Evolutionary conservation across 2,888 invertebrate genomes (phyloP).

Genomic region (Thecocarcelia acutangulata): DNA sequence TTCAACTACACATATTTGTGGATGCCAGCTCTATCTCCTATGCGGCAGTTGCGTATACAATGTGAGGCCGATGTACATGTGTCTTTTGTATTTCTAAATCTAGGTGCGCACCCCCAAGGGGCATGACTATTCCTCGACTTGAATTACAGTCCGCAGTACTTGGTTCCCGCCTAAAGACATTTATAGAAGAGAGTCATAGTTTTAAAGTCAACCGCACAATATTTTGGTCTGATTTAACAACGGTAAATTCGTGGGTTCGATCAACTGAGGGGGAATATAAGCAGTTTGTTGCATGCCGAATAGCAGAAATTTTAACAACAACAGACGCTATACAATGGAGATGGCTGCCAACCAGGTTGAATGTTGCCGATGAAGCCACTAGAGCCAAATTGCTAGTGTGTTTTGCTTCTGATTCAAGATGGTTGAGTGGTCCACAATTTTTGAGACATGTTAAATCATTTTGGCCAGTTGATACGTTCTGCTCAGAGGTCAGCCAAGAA

Average conservation of each 20-base stretch:
- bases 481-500: neutral
- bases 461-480: conserved; percentile 16
- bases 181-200: conserved; percentile 29
- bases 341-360: conserved; percentile 59
- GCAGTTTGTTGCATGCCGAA: conserved; percentile 51
- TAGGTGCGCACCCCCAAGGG: conserved; percentile 52
- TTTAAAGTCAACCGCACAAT: conserved; percentile 20
- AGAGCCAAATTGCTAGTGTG: conserved; percentile 1
- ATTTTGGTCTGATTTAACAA: conserved; percentile 28
- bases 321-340: conserved; percentile 54
- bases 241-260: conserved; percentile 36
- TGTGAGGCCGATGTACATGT: conserved; percentile 40
- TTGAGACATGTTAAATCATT: neutral
- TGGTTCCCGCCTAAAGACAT: conserved; percentile 42
- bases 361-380: too few relatives aligned
- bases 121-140: conserved; percentile 54
- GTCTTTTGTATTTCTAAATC: conserved; percentile 57
- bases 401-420: neutral
- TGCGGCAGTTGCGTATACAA: conserved; percentile 42
- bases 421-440: conserved; percentile 34
- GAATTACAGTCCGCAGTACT: conserved; percentile 65
- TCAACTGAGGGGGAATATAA: conserved; percentile 66
- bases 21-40: conserved; percentile 65
- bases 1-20: conserved; percentile 63
- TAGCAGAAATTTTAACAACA: conserved; percentile 52